phyloP scores from a whole-genome alignment of 2,888 invertebrate species.

The Coremacera marginata region DNA sequence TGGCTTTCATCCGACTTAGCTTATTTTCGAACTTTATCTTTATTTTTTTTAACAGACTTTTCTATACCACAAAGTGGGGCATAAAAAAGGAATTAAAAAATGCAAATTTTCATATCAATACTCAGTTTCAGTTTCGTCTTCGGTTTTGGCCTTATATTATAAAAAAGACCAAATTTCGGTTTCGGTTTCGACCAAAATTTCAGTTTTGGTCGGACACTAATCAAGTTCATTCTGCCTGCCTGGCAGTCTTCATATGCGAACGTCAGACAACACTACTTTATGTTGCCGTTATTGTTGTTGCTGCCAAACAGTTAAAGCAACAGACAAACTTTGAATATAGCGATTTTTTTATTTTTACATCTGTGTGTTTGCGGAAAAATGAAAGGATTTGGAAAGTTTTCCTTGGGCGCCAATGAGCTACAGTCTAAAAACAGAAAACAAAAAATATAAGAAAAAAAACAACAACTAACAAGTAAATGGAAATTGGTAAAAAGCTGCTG shows the following conservation, averaged over 20 bases:
- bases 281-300: not conserved
- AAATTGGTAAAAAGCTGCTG: not conserved
- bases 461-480: not conserved
- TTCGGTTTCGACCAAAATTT: no score
- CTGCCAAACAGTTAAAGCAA: not conserved
- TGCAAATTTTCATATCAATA: no score
- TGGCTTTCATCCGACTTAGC: no score
- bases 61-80: no score
- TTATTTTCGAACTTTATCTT: no score
- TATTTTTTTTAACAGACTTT: no score
- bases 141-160: no score
- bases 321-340: conserved; percentile 32
- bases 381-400: conserved; percentile 23
- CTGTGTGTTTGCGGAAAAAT: not conserved
- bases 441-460: not conserved
- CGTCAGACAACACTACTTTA: not conserved
- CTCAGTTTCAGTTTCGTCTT: no score
- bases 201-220: no score
- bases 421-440: not conserved
- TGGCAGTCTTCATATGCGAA: not conserved
- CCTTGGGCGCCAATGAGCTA: conserved; percentile 21
- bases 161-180: no score
- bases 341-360: not conserved
- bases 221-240: conserved; percentile 5
- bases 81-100: no score